Base-by-base conservation (phyloP, 2,113 vertebrate genomes). In the Otocyon megalotis region DNA sequence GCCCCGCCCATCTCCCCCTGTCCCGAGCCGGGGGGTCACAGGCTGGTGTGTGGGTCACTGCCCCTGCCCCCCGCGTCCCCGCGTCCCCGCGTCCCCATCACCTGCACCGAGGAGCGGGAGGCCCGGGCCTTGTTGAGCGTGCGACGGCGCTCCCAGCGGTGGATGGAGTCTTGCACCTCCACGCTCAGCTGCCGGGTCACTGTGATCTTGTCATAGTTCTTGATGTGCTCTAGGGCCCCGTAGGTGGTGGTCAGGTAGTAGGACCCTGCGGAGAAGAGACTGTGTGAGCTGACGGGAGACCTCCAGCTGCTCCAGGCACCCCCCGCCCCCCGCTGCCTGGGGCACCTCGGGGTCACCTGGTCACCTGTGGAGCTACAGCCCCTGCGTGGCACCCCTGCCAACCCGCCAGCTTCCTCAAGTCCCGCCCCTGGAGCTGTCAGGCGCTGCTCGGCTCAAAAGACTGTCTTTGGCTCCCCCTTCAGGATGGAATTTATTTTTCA, bases 201-300 rank as follows among this genome's bases (percentile, higher is more conserved):
- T 0, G 99, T 98, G 98, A 99, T 99, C 98, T 99, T 99, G 98
- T 99, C 99, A 0, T 99, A 99, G 90, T 99, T 99, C 98, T 99
- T 99, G 69, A 99, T 99, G 96, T 99, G 99, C 96, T 99, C 99
- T 98, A 99, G 98, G 26, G 99, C 99, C 1, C 99, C 99, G 0
- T 99, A 99, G 28, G 99, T 99, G 92, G 99, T 99, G 80, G 99
- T 99, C 98, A 99, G 99, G 95, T 99, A 99, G 98, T 99, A 99
- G 37, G 99, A 99, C 32, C 99, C 99, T 99, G 95, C 0, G 0
- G 13, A n/a, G 28, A 54, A 50, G 35, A 90, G 19, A 99, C 99
- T 2, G 99, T 99, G 88, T 97, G 98, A 87, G 96, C 93, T 30
- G 98, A 98, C 35, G 88, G 93, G 0, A 98, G 72, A 22, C 48